Conservation (phyloP, 2,888 invertebrate genomes). For the Polydrusus pterygomalis region DNA sequence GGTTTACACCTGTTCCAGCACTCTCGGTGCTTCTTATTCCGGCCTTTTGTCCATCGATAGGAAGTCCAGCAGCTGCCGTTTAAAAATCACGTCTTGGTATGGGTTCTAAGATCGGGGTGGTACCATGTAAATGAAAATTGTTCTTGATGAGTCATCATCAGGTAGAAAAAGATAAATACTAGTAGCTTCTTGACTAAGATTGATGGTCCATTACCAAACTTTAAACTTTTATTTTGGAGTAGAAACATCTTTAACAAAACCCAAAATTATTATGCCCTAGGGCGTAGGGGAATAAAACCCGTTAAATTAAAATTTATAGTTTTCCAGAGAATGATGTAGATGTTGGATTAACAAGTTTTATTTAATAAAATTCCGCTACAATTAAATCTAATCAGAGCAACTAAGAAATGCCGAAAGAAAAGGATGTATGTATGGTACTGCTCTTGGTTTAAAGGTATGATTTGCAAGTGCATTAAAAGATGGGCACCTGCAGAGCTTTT, state of each 20-base stretch:
- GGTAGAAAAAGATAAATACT: too few relatives aligned
- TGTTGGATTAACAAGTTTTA: too few relatives aligned
- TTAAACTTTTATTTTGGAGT: too few relatives aligned
- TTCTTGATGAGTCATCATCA: too few relatives aligned
- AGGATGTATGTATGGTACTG: not conserved
- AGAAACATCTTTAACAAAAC: too few relatives aligned
- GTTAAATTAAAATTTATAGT: too few relatives aligned
- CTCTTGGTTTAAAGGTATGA: slow-evolving; percentile 16
- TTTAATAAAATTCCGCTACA: too few relatives aligned
- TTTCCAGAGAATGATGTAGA: too few relatives aligned
- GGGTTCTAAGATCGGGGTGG: slow-evolving; percentile 40
- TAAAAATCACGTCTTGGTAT: slow-evolving; percentile 46
- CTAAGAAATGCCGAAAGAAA: not conserved
- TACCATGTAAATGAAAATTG: slow-evolving; percentile 20
- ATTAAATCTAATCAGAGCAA: not conserved
- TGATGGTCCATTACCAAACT: too few relatives aligned
- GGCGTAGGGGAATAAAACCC: too few relatives aligned
- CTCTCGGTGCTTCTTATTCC: slow-evolving; percentile 54
- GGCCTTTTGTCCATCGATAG: slow-evolving; percentile 51
- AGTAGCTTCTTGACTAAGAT: too few relatives aligned
- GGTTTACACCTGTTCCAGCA: slow-evolving; percentile 52
- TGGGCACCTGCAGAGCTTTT: slow-evolving; percentile 49
- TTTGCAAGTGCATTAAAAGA: slow-evolving; percentile 43
- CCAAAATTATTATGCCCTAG: too few relatives aligned
- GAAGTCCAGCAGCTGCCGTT: slow-evolving; percentile 51